Percentiles rank a stretch among this genome's conserved stretches.
phyloP scores from a whole-genome alignment of 2,888 invertebrate species.

The Keiferia lycopersicella region DNA sequence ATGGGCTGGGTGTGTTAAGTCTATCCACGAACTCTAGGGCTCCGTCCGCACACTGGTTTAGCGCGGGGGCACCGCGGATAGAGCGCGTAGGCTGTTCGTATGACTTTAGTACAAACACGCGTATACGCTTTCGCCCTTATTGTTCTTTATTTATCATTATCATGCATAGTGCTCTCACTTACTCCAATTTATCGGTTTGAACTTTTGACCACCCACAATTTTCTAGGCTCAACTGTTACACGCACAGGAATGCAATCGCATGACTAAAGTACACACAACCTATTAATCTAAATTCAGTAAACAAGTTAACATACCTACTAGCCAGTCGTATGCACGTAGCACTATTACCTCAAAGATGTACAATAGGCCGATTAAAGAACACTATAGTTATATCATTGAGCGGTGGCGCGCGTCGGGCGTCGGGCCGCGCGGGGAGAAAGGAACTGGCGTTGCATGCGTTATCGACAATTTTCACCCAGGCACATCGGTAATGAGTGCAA shows the following conservation, averaged over 20 bases:
- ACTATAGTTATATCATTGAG: conserved; percentile 25
- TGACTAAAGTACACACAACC: background rate
- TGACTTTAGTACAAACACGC: too few species aligned
- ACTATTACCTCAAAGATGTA: background rate
- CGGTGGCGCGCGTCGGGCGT: conserved; percentile 12
- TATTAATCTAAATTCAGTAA: background rate
- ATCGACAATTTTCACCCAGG: conserved; percentile 43
- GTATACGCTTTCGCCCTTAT: too few species aligned
- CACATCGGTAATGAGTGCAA: conserved; percentile 45
- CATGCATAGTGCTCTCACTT: too few species aligned
- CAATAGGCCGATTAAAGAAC: conserved; percentile 3
- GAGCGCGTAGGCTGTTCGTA: too few species aligned
- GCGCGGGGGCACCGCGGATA: too few species aligned
- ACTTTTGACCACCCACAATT: background rate
- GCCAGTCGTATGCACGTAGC: background rate
- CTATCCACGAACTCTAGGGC: too few species aligned
- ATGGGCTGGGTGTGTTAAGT: too few species aligned
- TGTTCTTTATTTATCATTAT: too few species aligned
- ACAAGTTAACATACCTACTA: background rate
- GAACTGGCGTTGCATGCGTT: conserved; percentile 35
- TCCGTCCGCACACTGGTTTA: too few species aligned
- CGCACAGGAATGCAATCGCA: background rate
- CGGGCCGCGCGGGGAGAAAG: conserved; percentile 29
- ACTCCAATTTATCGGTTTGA: too few species aligned
- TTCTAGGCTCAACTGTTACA: background rate